These are phyloP conservation scores for Nansenia antarctica DNA, from an alignment of 2,113 vertebrate genomes.

Conservation along the genomic window DNA sequence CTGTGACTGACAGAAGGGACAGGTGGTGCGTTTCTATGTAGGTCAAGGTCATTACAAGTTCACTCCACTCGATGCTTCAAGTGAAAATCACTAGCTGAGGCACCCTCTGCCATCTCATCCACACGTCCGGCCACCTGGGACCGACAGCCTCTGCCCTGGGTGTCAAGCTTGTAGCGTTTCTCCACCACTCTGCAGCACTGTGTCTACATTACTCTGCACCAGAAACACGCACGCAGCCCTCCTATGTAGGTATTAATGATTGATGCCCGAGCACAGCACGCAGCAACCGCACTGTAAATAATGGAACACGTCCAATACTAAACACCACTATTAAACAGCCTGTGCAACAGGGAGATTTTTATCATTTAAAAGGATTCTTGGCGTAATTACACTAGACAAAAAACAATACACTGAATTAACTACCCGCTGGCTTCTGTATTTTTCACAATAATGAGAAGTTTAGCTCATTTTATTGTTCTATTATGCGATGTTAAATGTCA, in stretches of 20 bases:
- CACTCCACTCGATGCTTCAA: too few species aligned
- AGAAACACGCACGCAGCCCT: neutral
- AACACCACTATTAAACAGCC: conserved; percentile 20
- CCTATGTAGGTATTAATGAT: neutral
- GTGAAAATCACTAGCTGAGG: neutral
- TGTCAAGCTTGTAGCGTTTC: neutral
- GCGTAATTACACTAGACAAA: conserved; percentile 19
- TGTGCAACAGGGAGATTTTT: conserved; percentile 8
- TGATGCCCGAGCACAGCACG: neutral
- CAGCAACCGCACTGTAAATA: conserved; percentile 12
- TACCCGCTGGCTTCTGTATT: conserved; percentile 3
- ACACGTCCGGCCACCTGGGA: neutral
- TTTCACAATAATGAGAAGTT: conserved; percentile 16
- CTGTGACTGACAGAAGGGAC: neutral
- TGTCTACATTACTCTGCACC: neutral
- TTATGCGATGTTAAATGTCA: conserved; percentile 16
- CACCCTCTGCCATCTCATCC: neutral
- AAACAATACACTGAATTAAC: conserved; percentile 8
- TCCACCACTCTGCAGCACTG: conserved; percentile 9
- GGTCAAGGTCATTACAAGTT: conserved; percentile 21
- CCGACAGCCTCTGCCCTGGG: neutral
- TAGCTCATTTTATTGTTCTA: conserved; percentile 13
- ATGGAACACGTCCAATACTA: conserved; percentile 21
- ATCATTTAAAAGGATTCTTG: conserved; percentile 32
- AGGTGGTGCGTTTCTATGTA: neutral